phyloP scores from a whole-genome alignment of 2,797 vertebrate genomes.

The Anguilla megastoma region DNA sequence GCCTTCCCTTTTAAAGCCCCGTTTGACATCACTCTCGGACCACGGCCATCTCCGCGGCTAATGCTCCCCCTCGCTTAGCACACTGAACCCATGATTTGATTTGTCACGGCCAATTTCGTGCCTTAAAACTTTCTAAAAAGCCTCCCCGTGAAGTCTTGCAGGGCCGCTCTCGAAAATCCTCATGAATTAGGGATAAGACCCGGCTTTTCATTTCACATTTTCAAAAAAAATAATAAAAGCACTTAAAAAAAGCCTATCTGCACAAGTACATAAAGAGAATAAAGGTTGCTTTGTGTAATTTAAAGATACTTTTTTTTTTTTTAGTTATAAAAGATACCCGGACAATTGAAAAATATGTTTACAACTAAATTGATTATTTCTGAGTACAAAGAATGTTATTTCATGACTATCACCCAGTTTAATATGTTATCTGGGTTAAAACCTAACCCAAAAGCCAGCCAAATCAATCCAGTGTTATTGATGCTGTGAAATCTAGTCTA shows the following conservation, averaged over 20 bases:
- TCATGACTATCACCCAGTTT: neutral
- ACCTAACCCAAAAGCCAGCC: neutral
- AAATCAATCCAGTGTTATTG: neutral
- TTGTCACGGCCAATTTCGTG: constrained; percentile 6
- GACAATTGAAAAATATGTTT: neutral
- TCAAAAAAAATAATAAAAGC: constrained; percentile 3
- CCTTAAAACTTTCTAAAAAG: neutral
- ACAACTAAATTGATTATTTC: neutral
- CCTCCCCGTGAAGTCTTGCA: neutral
- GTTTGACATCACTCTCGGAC: neutral
- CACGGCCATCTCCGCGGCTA: neutral
- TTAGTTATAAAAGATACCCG: neutral
- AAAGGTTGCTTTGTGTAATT: neutral
- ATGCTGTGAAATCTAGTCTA: neutral
- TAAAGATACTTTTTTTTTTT: neutral
- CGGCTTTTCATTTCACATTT: constrained; percentile 5
- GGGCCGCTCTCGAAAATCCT: neutral
- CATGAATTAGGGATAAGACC: constrained; percentile 18
- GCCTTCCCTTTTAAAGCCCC: neutral
- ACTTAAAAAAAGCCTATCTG: neutral
- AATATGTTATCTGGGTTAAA: neutral
- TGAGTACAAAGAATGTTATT: neutral
- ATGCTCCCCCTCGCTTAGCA: neutral
- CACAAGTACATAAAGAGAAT: constrained; percentile 9
- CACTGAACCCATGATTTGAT: neutral